Conservation (phyloP, 2,888 invertebrate genomes). For the Volucella bombylans region DNA sequence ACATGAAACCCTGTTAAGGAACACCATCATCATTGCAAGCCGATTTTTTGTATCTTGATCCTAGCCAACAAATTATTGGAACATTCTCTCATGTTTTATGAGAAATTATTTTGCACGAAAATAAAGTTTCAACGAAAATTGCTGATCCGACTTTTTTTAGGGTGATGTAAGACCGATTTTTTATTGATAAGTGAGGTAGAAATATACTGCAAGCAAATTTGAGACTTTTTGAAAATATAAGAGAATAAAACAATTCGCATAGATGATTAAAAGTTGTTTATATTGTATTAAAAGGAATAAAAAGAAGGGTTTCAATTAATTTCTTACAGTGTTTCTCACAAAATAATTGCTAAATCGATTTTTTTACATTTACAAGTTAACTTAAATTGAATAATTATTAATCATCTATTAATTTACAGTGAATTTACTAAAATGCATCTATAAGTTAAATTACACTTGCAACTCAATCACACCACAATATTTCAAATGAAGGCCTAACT, state of each 20-base stretch:
- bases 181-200: conserved; percentile 32
- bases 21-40: conserved; percentile 36
- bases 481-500: no score
- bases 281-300: background rate
- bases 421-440: no score
- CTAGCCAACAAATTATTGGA: conserved; percentile 50
- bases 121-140: conserved; percentile 48
- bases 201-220: conserved; percentile 36
- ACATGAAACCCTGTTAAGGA: background rate
- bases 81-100: conserved; percentile 53
- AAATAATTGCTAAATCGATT: no score
- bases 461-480: no score
- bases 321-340: no score
- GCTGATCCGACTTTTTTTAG: conserved; percentile 36
- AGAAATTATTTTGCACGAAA: conserved; percentile 63
- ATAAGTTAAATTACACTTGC: no score
- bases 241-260: background rate
- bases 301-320: no score
- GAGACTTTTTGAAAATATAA: conserved; percentile 4
- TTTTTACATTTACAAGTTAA: no score
- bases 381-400: no score
- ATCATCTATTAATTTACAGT: no score
- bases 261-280: background rate
- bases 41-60: conserved; percentile 66
- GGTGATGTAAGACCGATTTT: conserved; percentile 37